These are phyloP conservation scores for Cardinalis cardinalis DNA, from an alignment of 2,113 vertebrate genomes.

Conservation along the genomic window DNA sequence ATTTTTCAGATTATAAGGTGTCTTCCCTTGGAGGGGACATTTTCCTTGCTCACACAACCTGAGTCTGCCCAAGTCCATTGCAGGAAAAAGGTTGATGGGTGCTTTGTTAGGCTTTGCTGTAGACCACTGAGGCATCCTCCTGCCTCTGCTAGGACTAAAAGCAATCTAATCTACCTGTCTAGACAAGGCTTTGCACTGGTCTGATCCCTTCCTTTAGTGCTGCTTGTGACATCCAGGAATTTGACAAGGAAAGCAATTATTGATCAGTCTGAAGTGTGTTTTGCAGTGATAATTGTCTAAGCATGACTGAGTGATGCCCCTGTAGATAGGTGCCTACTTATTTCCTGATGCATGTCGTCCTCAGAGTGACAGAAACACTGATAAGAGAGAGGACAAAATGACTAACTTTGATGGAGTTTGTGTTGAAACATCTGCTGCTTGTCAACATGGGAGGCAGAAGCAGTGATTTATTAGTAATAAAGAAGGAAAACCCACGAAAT, in stretches of 20 bases:
- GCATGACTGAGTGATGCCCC: conserved; percentile 60
- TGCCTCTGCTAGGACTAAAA: conserved; percentile 12
- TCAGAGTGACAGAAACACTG: conserved; percentile 31
- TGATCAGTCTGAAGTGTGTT: conserved; percentile 59
- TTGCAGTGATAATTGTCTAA: conserved; percentile 60
- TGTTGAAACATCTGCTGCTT: conserved; percentile 55
- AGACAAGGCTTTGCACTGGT: conserved; percentile 51
- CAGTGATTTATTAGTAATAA: conserved; percentile 29
- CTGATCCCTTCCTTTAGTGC: conserved; percentile 42
- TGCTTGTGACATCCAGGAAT: conserved; percentile 52
- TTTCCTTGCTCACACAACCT: neutral
- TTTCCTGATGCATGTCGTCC: conserved; percentile 23
- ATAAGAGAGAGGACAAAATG: conserved; percentile 56
- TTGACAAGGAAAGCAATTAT: conserved; percentile 68
- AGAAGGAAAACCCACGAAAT: neutral
- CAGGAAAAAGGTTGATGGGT: neutral
- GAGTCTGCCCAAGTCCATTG: neutral
- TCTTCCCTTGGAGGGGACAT: neutral
- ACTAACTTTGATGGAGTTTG: conserved; percentile 51
- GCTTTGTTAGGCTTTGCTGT: neutral
- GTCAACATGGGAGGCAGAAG: conserved; percentile 26
- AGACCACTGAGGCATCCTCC: neutral
- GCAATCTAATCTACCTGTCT: conserved; percentile 64
- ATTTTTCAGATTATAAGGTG: neutral
- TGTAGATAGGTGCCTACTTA: conserved; percentile 54